These are phyloP conservation scores for Teleiodes luculella DNA, from an alignment of 2,888 invertebrate genomes.

Conservation along the genomic window DNA sequence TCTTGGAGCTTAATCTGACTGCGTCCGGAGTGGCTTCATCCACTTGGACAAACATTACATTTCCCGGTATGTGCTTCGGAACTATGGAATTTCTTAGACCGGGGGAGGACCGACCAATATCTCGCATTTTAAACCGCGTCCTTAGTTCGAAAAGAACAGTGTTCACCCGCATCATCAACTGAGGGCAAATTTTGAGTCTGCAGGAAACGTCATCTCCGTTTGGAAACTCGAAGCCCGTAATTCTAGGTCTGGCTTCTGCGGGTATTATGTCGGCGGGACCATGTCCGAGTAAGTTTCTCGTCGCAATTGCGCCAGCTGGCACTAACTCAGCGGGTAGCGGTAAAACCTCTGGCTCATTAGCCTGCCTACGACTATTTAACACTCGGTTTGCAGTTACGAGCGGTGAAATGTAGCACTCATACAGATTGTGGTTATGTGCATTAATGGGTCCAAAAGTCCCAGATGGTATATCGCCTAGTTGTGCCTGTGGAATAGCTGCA, in stretches of 20 bases:
- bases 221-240: constrained; percentile 20
- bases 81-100: not conserved
- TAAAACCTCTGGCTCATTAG: constrained; percentile 14
- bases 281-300: constrained; percentile 19
- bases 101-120: not conserved
- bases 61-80: not conserved
- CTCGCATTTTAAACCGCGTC: not conserved
- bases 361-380: not conserved
- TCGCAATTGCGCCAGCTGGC: constrained; percentile 20
- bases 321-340: constrained; percentile 21
- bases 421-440: not conserved
- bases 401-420: not conserved
- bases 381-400: not conserved
- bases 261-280: constrained; percentile 23
- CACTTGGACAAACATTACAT: not conserved
- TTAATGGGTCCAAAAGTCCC: constrained; percentile 11
- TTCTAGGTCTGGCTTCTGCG: constrained; percentile 17
- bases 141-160: not conserved
- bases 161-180: not conserved
- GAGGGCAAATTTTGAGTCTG: not conserved
- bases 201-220: not conserved
- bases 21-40: not conserved
- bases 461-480: constrained; percentile 15
- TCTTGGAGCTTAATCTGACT: not conserved
- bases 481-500: constrained; percentile 19